Conservation (phyloP, 2,888 invertebrate genomes). For the Apotomis betuletana region DNA sequence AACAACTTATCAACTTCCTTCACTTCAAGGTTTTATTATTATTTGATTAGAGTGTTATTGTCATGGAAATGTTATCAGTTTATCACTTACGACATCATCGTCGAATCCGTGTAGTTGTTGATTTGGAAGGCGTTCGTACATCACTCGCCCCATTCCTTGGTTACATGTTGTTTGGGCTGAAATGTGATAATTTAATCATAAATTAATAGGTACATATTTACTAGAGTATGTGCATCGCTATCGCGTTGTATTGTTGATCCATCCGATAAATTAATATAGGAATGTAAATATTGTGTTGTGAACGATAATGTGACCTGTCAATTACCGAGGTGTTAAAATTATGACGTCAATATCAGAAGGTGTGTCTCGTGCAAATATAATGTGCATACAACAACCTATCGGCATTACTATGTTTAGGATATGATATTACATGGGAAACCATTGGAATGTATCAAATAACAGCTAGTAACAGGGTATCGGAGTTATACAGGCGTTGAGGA, state of each 20-base stretch:
- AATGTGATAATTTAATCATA: constrained; percentile 44
- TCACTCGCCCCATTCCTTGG: constrained; percentile 93
- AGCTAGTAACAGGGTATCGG: no score
- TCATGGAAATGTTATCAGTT: background rate
- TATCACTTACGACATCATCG: constrained; percentile 89
- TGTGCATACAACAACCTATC: background rate
- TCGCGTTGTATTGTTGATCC: constrained; percentile 10
- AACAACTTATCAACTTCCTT: background rate
- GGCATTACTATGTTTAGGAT: background rate
- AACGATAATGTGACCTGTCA: constrained; percentile 21
- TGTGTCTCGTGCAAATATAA: constrained; percentile 18
- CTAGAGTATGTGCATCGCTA: constrained; percentile 7
- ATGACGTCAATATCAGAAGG: constrained; percentile 16
- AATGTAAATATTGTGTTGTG: constrained; percentile 28
- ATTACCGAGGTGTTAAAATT: constrained; percentile 26
- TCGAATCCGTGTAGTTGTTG: constrained; percentile 95
- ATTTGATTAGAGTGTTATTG: constrained; percentile 15
- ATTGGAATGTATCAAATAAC: no score
- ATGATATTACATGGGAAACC: no score
- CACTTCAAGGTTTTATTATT: background rate
- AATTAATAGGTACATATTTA: constrained; percentile 1
- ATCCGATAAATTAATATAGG: constrained; percentile 13
- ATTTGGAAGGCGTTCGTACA: constrained; percentile 94
- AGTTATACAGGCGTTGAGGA: no score
- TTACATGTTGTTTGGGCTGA: constrained; percentile 95